Conservation (phyloP, 2,888 invertebrate genomes). For the Teinopalpus imperialis region DNA sequence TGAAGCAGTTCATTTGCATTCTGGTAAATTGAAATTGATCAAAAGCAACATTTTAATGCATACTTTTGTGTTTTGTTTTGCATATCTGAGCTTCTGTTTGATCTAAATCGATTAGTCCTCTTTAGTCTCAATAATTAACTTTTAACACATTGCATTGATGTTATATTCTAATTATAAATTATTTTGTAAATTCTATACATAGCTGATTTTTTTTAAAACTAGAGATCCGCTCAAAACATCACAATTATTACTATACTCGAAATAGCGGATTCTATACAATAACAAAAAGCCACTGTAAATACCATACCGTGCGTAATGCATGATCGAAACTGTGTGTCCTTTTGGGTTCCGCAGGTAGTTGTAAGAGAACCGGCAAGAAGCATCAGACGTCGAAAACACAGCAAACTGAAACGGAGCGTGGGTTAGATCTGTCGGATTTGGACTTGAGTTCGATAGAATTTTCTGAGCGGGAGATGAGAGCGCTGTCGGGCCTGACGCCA, state of each 20-base stretch:
- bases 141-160: slow-evolving; percentile 61
- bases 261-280: slow-evolving; percentile 18
- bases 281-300: slow-evolving; percentile 61
- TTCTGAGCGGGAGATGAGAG: slow-evolving; percentile 86
- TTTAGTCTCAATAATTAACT: slow-evolving; percentile 65
- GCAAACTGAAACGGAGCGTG: slow-evolving; percentile 38
- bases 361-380: slow-evolving; percentile 67
- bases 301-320: slow-evolving; percentile 74
- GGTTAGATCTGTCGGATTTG: slow-evolving; percentile 83
- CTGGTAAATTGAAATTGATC: slow-evolving; percentile 52
- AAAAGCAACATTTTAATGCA: slow-evolving; percentile 81
- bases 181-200: slow-evolving; percentile 9
- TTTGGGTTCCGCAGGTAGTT: slow-evolving; percentile 77
- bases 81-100: slow-evolving; percentile 69
- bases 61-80: slow-evolving; percentile 69
- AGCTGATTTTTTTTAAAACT: slow-evolving; percentile 1
- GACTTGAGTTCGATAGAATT: slow-evolving; percentile 86
- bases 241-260: background rate
- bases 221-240: slow-evolving; percentile 15
- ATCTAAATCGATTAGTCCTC: slow-evolving; percentile 55
- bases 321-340: slow-evolving; percentile 79
- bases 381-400: slow-evolving; percentile 51
- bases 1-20: slow-evolving; percentile 63
- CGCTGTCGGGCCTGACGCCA: slow-evolving; percentile 79
- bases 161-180: slow-evolving; percentile 38